Evolutionary conservation across 2,113 vertebrate genomes (phyloP), one percentile per base, ranked within the genome.

Genomic region (Otocyon megalotis): DNA sequence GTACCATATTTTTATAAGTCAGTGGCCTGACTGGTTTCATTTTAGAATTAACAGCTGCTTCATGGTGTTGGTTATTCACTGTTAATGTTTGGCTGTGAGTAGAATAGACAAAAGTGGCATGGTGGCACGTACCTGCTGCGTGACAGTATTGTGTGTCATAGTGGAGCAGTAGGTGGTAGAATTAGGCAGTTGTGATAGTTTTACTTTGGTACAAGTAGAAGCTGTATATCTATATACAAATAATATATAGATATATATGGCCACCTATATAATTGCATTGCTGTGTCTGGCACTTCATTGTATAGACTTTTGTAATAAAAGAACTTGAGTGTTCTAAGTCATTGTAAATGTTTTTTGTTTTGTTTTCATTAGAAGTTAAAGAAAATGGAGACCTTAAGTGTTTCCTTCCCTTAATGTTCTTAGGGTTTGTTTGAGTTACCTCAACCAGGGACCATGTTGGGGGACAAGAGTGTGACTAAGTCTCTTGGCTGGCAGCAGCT

Each of bases 81-180:
- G 98, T 99, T 99, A 98, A 98, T 98, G 98, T 99, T 98, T 99
- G 98, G 98, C 99, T 98, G 98, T 98, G 98, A 98, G 97, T 99
- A 99, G 99, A 98, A 98, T 99, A 98, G 98, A 97, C 98, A 99
- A 99, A 99, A 99, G 99, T 99, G 99, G 99, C 99, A 99, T 99
- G 99, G 99, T 99, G 98, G 98, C 98, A 98, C 98, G 98, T 98
- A 97, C 67, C 54, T 90, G 98, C 98, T 98, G 24, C 98, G 98
- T 95, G 93, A 96, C 98, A 97, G 98, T 99, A 97, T 98, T 99
- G 99, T 99, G 99, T 99, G 99, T 99, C 99, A 99, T 99, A 99
- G 99, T 98, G 98, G 98, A 99, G 99, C 99, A 99, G 99, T 99
- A 99, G 98, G 98, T 98, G 98, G 98, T 98, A 98, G 98, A 98